A percentile compares a stretch with the other conserved stretches of the same genome.
Conservation (phyloP, 2,113 vertebrate genomes). For the Epinephelus fuscoguttatus region DNA sequence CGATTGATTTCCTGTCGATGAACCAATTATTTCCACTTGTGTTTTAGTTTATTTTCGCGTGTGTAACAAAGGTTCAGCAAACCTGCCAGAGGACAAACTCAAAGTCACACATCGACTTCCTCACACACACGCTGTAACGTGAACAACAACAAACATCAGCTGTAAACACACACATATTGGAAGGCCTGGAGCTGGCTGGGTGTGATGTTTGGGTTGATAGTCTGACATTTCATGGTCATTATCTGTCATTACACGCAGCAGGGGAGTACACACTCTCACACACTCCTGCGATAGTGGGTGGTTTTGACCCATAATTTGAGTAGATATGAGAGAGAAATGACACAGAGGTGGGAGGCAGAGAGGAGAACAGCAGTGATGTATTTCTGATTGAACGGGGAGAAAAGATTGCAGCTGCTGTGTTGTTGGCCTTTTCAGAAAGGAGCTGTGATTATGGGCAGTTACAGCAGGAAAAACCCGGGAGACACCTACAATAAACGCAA, state of each 20-base stretch:
- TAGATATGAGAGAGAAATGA: slow-evolving; percentile 49
- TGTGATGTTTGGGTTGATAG: slow-evolving; percentile 65
- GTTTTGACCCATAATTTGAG: slow-evolving; percentile 56
- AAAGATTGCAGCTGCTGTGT: slow-evolving; percentile 53
- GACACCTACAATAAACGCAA: slow-evolving; percentile 37
- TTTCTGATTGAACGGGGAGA: slow-evolving; percentile 15
- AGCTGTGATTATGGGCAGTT: slow-evolving; percentile 64
- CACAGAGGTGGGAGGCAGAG: slow-evolving; percentile 6
- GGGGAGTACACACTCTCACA: slow-evolving; percentile 32
- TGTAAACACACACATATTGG: slow-evolving; percentile 6
- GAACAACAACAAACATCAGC: slow-evolving; percentile 31
- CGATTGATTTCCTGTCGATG: not conserved
- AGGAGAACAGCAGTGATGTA: slow-evolving; percentile 34
- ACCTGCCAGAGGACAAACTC: slow-evolving; percentile 35
- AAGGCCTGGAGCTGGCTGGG: slow-evolving; percentile 25
- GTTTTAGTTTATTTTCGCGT: not conserved
- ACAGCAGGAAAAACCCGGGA: slow-evolving; percentile 41
- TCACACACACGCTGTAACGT: slow-evolving; percentile 13
- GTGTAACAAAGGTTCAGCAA: not conserved
- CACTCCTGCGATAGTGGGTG: slow-evolving; percentile 11
- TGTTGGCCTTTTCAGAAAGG: slow-evolving; percentile 57
- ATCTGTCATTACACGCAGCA: slow-evolving; percentile 77
- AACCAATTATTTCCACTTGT: not conserved
- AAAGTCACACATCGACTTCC: slow-evolving; percentile 44
- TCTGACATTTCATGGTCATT: slow-evolving; percentile 77